Evolutionary conservation across 2,888 invertebrate genomes (phyloP), one percentile per base, ranked within the genome.

Genomic region (Hyposoter dolosus): DNA sequence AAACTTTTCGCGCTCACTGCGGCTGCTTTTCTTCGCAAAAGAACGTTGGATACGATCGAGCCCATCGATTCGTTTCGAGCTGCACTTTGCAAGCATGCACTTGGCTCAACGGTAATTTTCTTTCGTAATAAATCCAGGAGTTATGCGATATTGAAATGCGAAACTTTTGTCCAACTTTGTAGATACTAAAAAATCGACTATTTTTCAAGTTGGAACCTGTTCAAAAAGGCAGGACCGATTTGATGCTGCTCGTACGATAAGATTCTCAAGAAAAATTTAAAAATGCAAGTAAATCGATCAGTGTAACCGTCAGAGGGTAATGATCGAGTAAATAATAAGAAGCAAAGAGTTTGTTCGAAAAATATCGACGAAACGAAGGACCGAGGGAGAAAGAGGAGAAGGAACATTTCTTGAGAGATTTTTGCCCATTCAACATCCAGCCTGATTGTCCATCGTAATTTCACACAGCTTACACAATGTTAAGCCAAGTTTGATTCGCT

Each of bases 401-500:
- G 12, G 10, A 56, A 56, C 0, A 5, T 56, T 19, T 15, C 60
- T 60, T 10, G 23, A n/a, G 56, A 5, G 53, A n/a, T 78, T 68
- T 69, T 80, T 63, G 47, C 45, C 23, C 43, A 65, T 74, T 65
- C 43, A 28, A 19, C 23, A 43, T 7, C 0, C 66, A 7, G 28
- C 23, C 7, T 60, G 19, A 6, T 56, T 80, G 35, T 71, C 23
- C 66, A 19, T 32, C 53, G 32, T 45, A 45, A 75, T 60, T 45
- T 60, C 23, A 32, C 43, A 56, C 28, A 23, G 32, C 19, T 15
- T 65, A 47, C 35, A 72, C 72, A 63, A 60, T 75, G 68, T 69
- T 68, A 1, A 28, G 78, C 72, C 77, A 78, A 79, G 60, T 79
- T 83, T 79, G n/a, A 79, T 79, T 83, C 56, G 66, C 66, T 56